phyloP scores from a whole-genome alignment of 2,113 vertebrate species.

The Alectura lathami region DNA sequence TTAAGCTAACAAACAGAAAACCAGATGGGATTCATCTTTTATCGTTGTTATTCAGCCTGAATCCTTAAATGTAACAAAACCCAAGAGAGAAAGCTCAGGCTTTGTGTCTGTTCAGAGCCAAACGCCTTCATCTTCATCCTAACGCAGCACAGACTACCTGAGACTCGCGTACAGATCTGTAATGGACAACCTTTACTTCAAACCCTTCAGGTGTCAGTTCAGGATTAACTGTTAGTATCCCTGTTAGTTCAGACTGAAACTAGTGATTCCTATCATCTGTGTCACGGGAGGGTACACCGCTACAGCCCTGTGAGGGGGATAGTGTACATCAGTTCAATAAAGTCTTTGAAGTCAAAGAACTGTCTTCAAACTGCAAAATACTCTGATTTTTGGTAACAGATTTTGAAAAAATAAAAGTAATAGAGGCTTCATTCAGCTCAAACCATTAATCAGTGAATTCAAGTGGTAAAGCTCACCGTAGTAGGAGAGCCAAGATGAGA shows the following conservation, averaged over 20 bases:
- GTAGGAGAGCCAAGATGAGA: neutral
- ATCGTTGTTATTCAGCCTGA: slow-evolving; percentile 21
- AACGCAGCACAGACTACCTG: neutral
- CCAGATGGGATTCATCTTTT: neutral
- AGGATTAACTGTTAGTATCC: neutral
- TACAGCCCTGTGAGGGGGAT: neutral
- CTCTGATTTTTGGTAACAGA: neutral
- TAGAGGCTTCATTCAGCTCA: neutral
- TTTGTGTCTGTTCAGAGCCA: neutral
- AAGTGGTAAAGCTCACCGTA: neutral
- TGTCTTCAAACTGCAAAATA: neutral
- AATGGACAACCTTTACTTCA: neutral
- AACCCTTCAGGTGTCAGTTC: neutral
- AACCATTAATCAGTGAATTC: neutral
- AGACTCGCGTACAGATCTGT: neutral
- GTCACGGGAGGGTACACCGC: neutral
- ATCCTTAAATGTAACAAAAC: neutral
- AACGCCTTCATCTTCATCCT: neutral
- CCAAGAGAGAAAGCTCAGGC: neutral
- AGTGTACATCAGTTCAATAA: neutral
- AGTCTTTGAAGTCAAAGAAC: neutral
- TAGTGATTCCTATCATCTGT: neutral
- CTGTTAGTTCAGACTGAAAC: neutral
- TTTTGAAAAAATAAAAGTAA: neutral
- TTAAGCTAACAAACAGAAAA: slow-evolving; percentile 1